Percentiles rank a stretch among this genome's conserved stretches.
Conservation (phyloP, 2,888 invertebrate genomes). For the Agrotis clavis region DNA sequence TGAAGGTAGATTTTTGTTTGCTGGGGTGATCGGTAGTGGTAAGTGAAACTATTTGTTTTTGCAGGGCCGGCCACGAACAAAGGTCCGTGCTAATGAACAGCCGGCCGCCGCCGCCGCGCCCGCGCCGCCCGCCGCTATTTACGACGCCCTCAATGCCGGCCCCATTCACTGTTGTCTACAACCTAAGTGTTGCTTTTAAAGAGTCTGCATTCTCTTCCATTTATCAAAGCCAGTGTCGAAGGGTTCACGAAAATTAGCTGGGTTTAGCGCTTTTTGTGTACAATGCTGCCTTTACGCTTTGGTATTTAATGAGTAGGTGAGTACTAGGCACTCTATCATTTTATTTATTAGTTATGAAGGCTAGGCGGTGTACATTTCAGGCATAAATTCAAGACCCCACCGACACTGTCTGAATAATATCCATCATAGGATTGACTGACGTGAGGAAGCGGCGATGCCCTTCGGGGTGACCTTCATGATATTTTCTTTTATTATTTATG, state of each 20-base stretch:
- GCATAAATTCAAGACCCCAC: not conserved
- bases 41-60: conserved; percentile 66
- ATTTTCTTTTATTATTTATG: not conserved
- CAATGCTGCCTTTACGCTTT: conserved; percentile 1
- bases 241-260: conserved; percentile 62
- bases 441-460: not conserved
- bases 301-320: not conserved
- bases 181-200: conserved; percentile 73
- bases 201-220: conserved; percentile 64
- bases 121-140: conserved; percentile 66
- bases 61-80: conserved; percentile 69
- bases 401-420: not conserved
- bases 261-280: conserved; percentile 47
- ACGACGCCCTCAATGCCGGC: conserved; percentile 68
- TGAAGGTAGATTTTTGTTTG: conserved; percentile 35
- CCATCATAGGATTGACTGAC: conserved; percentile 3
- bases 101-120: conserved; percentile 51
- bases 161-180: conserved; percentile 67
- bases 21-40: conserved; percentile 2
- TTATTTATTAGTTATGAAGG: not conserved
- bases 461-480: not conserved
- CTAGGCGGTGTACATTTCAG: not conserved
- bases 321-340: not conserved
- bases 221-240: conserved; percentile 69
- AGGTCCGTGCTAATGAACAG: conserved; percentile 74